Evolutionary conservation across 2,797 vertebrate genomes (phyloP).

Genomic region (Taeniopygia guttata): DNA sequence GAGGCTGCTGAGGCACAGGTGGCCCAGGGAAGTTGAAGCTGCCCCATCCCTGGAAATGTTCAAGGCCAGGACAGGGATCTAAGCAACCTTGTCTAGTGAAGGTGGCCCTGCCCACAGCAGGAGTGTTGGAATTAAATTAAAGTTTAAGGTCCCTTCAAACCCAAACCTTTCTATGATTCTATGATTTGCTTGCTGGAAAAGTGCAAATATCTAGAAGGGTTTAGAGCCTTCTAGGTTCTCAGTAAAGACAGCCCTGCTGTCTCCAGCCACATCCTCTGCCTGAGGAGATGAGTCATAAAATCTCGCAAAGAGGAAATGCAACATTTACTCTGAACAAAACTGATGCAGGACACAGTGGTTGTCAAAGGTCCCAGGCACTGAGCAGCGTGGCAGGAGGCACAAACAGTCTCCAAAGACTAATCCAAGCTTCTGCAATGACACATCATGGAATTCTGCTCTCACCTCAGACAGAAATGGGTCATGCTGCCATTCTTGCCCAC

Average conservation of each 20-base stretch:
- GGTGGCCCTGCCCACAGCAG: background rate
- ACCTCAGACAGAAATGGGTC: background rate
- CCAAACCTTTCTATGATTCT: background rate
- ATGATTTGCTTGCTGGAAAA: background rate
- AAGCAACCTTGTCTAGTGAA: background rate
- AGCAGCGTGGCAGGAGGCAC: background rate
- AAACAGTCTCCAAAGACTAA: background rate
- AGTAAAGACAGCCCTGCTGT: background rate
- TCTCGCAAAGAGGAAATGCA: background rate
- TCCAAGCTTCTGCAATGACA: background rate
- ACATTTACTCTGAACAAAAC: background rate
- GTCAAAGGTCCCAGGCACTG: background rate
- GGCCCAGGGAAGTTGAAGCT: background rate
- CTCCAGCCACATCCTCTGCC: background rate
- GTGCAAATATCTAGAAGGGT: background rate
- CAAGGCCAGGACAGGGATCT: background rate
- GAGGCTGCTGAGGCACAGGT: background rate
- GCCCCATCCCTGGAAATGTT: background rate
- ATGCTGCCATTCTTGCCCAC: background rate
- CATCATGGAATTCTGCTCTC: background rate
- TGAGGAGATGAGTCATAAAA: accelerated
- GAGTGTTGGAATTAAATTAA: background rate
- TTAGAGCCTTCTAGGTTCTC: background rate
- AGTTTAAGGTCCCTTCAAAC: background rate
- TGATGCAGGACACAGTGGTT: accelerated